These are phyloP conservation scores for Heliocidaris erythrogramma DNA, from an alignment of 35 echinoderm and acorn worm species.

Conservation along the genomic window DNA sequence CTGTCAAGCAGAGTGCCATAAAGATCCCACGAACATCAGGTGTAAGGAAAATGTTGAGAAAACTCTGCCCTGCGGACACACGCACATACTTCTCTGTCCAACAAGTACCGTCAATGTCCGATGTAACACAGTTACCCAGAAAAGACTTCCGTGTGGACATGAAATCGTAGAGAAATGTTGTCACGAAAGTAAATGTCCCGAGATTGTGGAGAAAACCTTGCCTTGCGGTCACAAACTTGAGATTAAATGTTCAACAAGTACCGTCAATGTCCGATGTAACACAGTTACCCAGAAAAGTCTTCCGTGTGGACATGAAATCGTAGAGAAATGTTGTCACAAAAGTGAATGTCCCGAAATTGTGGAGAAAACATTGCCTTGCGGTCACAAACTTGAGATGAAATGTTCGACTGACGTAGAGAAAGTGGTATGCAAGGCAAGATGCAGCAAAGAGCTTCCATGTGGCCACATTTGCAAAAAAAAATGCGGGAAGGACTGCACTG, in stretches of 20 bases:
- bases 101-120: neutral
- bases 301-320: slow-evolving; percentile 45
- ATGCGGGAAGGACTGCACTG: slow-evolving; percentile 40
- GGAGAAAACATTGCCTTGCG: slow-evolving; percentile 45
- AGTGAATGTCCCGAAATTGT: slow-evolving; percentile 32
- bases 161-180: slow-evolving; percentile 25
- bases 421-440: slow-evolving; percentile 17
- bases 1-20: slow-evolving; percentile 17
- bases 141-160: slow-evolving; percentile 43
- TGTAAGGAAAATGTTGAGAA: slow-evolving; percentile 45
- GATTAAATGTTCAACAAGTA: no score
- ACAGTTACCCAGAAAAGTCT: slow-evolving; percentile 6
- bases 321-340: slow-evolving; percentile 29
- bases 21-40: slow-evolving; percentile 31
- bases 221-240: no score
- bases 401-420: neutral
- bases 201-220: no score
- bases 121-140: slow-evolving; percentile 29
- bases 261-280: neutral
- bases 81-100: slow-evolving; percentile 39
- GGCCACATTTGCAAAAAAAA: slow-evolving; percentile 56
- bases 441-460: slow-evolving; percentile 48
- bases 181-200: slow-evolving; percentile 36
- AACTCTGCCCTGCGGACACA: slow-evolving; percentile 47
- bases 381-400: slow-evolving; percentile 32